These are phyloP conservation scores for Pipistrellus pygmaeus DNA, from an alignment of 2,797 vertebrate genomes.

Conservation along the genomic window DNA sequence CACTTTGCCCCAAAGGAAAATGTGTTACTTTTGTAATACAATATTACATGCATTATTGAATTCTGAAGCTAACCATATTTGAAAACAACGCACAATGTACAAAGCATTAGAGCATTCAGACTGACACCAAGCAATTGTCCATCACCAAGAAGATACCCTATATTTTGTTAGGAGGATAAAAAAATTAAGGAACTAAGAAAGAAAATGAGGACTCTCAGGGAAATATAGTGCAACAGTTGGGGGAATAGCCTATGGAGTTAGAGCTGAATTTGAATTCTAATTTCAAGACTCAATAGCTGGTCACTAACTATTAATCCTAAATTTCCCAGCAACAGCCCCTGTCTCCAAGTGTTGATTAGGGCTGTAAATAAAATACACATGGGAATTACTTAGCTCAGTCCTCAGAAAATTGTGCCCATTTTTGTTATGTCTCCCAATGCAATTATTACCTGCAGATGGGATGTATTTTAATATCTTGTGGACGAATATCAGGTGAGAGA, in stretches of 20 bases:
- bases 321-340: not conserved
- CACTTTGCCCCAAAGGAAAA: slow-evolving; percentile 57
- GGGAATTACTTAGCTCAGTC: not conserved
- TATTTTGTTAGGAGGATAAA: not conserved
- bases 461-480: slow-evolving; percentile 13
- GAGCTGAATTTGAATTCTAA: not conserved
- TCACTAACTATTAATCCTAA: not conserved
- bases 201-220: not conserved
- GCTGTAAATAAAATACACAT: not conserved
- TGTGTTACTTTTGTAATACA: slow-evolving; percentile 65
- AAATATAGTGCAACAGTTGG: not conserved
- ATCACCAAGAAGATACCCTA: not conserved
- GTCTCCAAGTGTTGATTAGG: not conserved
- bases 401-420: not conserved
- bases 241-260: not conserved
- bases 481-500: not conserved
- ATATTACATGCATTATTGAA: slow-evolving; percentile 56
- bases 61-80: slow-evolving; percentile 64
- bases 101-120: slow-evolving; percentile 27
- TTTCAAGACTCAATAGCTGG: not conserved
- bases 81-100: slow-evolving; percentile 22
- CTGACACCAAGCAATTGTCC: not conserved
- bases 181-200: not conserved
- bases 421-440: not conserved
- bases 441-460: not conserved